phyloP scores from a whole-genome alignment of 1,140 invertebrate species.

The Lithobius niger region DNA sequence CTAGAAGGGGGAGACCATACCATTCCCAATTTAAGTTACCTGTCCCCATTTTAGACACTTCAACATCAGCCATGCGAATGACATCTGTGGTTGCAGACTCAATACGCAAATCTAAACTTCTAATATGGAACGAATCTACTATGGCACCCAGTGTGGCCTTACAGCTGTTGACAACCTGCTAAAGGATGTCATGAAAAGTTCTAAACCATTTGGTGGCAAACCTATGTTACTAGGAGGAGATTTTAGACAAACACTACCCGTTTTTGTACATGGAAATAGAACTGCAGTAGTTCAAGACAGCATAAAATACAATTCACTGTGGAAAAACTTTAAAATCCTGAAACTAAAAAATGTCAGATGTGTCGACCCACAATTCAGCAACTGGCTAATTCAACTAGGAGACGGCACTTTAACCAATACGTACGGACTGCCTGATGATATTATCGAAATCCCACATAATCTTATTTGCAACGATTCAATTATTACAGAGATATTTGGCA shows the following conservation, averaged over 20 bases:
- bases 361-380: constrained; percentile 15
- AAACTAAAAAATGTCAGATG: not conserved
- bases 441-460: constrained; percentile 13
- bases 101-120: constrained; percentile 13
- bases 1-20: constrained; percentile 18
- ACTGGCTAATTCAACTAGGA: constrained; percentile 17
- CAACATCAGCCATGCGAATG: constrained; percentile 13
- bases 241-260: constrained; percentile 23
- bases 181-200: constrained; percentile 16
- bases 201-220: constrained; percentile 22
- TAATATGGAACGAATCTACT: constrained; percentile 23
- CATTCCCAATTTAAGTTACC: constrained; percentile 17
- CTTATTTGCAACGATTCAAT: constrained; percentile 7
- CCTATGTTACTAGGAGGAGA: constrained; percentile 23
- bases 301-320: constrained; percentile 20
- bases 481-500: constrained; percentile 12
- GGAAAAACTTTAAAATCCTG: constrained; percentile 15
- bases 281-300: constrained; percentile 18
- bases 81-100: constrained; percentile 9
- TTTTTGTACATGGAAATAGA: constrained; percentile 16
- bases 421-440: constrained; percentile 10
- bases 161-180: constrained; percentile 17
- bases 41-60: constrained; percentile 15
- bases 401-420: constrained; percentile 16
- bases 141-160: constrained; percentile 19